Evolutionary conservation across 2,797 vertebrate species (phyloP).

Genomic region (Notamacropus eugenii): DNA sequence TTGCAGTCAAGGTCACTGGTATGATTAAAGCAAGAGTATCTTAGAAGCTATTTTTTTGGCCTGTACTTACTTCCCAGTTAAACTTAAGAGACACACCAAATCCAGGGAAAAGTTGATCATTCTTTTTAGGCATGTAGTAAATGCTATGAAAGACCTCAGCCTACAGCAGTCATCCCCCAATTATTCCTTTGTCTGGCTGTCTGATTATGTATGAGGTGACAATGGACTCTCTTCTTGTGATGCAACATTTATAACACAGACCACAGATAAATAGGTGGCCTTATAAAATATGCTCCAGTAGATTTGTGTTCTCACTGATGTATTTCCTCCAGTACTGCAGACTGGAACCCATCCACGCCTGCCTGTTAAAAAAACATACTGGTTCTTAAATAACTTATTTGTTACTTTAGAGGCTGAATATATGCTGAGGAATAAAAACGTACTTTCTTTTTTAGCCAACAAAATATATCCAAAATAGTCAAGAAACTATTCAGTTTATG

Average conservation of each 20-base stretch:
- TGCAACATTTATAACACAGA: constrained; percentile 6
- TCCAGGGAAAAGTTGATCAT: not conserved
- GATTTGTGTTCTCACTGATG: not conserved
- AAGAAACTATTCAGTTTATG: constrained; percentile 58
- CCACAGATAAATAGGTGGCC: constrained; percentile 41
- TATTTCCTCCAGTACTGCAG: not conserved
- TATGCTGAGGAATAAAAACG: constrained; percentile 49
- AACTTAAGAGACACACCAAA: not conserved
- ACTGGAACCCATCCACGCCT: not conserved
- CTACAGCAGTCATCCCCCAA: not conserved
- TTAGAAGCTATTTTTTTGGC: not conserved
- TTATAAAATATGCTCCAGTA: not conserved
- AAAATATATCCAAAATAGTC: constrained; percentile 39
- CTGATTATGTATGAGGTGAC: constrained; percentile 43
- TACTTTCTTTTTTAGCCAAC: constrained; percentile 33
- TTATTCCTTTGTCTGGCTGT: not conserved
- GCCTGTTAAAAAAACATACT: not conserved
- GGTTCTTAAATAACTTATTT: constrained; percentile 35
- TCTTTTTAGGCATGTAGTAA: not conserved
- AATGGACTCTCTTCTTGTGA: constrained; percentile 50
- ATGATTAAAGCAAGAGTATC: not conserved
- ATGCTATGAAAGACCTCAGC: not conserved
- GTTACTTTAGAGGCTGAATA: constrained; percentile 53
- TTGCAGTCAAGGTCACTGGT: not conserved
- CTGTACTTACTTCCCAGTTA: not conserved